These are phyloP conservation scores for Setophaga petechia DNA, from an alignment of 2,113 vertebrate species.

Conservation along the genomic window DNA sequence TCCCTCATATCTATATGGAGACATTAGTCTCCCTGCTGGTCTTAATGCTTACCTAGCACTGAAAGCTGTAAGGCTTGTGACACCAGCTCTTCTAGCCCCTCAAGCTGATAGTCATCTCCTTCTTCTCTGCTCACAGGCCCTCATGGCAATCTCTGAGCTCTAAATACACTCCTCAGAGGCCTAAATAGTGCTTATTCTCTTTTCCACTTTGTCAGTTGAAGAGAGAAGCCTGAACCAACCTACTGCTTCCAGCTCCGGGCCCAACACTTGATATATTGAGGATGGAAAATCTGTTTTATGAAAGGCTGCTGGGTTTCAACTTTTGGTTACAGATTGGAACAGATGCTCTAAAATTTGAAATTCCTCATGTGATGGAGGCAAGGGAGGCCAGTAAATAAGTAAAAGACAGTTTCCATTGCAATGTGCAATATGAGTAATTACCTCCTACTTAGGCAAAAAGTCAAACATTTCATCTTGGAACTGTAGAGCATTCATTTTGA, in stretches of 20 bases:
- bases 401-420: background rate
- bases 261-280: background rate
- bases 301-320: background rate
- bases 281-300: background rate
- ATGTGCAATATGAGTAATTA: background rate
- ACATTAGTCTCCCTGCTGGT: background rate
- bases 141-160: background rate
- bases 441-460: background rate
- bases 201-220: background rate
- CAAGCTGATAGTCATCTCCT: background rate
- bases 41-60: background rate
- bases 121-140: background rate
- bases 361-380: background rate
- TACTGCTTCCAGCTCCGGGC: background rate
- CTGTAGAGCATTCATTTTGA: background rate
- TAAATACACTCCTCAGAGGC: background rate
- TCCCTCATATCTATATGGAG: background rate
- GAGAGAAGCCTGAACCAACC: background rate
- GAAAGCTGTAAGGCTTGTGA: background rate
- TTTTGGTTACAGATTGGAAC: background rate
- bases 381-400: background rate
- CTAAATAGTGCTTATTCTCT: background rate
- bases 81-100: fast-evolving
- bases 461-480: background rate
- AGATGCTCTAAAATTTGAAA: background rate